Conservation (phyloP, 2,888 invertebrate species). For the Leptinotarsa haldemani region DNA sequence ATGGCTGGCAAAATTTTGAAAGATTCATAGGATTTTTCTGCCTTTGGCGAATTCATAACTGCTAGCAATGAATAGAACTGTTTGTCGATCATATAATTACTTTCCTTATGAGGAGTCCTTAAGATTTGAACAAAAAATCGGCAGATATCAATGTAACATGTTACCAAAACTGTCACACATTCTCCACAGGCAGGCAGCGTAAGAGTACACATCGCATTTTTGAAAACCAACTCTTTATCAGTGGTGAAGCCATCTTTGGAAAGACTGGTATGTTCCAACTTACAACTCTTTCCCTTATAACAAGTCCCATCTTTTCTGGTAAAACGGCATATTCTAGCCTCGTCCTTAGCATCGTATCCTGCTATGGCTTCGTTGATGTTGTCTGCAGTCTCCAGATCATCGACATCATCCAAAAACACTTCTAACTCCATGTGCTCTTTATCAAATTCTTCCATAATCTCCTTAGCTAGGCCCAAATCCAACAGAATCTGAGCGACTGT, state of each 20-base stretch:
- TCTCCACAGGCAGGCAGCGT: constrained; percentile 44
- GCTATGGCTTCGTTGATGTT: constrained; percentile 56
- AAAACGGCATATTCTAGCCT: constrained; percentile 56
- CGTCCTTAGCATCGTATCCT: constrained; percentile 58
- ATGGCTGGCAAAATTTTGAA: constrained; percentile 53
- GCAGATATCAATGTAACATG: constrained; percentile 48
- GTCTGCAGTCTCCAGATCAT: constrained; percentile 48
- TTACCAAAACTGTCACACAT: constrained; percentile 48
- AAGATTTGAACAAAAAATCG: constrained; percentile 51
- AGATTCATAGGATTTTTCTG: constrained; percentile 42
- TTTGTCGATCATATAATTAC: constrained; percentile 44
- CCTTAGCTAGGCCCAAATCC: constrained; percentile 47
- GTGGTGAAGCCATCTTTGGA: constrained; percentile 57
- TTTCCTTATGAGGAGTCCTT: constrained; percentile 34
- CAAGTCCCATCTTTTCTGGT: constrained; percentile 52
- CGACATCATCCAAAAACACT: constrained; percentile 46
- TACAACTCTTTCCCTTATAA: constrained; percentile 56
- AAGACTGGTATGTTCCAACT: constrained; percentile 52
- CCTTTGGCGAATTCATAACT: constrained; percentile 46
- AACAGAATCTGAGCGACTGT: constrained; percentile 50
- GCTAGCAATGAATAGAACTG: constrained; percentile 40
- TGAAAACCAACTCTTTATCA: constrained; percentile 48
- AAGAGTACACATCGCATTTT: constrained; percentile 43
- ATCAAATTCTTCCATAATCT: constrained; percentile 47
- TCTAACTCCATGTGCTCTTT: constrained; percentile 47